These are phyloP conservation scores for Empis stercorea DNA, from an alignment of 2,888 invertebrate genomes.

Conservation along the genomic window DNA sequence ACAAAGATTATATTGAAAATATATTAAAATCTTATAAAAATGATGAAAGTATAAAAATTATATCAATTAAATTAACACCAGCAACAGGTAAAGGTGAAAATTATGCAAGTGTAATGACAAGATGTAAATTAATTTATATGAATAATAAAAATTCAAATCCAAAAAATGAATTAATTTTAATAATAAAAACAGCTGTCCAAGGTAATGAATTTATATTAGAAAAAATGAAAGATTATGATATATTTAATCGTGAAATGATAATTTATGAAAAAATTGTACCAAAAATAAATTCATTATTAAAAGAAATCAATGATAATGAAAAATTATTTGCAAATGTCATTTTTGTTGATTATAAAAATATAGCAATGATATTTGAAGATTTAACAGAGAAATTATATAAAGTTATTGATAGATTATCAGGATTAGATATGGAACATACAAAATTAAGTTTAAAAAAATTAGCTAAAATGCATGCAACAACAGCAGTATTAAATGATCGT, in stretches of 20 bases:
- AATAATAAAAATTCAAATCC: neutral
- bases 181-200: slow-evolving; percentile 29
- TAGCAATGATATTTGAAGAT: slow-evolving; percentile 26
- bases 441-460: slow-evolving; percentile 28
- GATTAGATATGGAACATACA: slow-evolving; percentile 32
- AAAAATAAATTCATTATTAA: slow-evolving; percentile 16
- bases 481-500: slow-evolving; percentile 30
- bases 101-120: slow-evolving; percentile 28
- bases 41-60: slow-evolving; percentile 20
- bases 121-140: slow-evolving; percentile 20
- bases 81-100: slow-evolving; percentile 31
- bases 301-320: slow-evolving; percentile 14
- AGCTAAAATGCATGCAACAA: slow-evolving; percentile 37
- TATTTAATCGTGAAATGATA: slow-evolving; percentile 21
- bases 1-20: slow-evolving; percentile 20
- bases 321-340: slow-evolving; percentile 22
- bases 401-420: slow-evolving; percentile 17
- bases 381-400: slow-evolving; percentile 17
- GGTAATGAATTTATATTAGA: slow-evolving; percentile 15
- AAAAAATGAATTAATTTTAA: slow-evolving; percentile 17
- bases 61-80: slow-evolving; percentile 17
- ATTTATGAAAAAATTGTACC: slow-evolving; percentile 26
- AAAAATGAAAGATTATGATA: slow-evolving; percentile 15
- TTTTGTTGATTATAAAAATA: slow-evolving; percentile 19
- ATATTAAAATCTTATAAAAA: slow-evolving; percentile 20